phyloP scores from a whole-genome alignment of 2,797 vertebrate species.

The Pseudochaenichthys georgianus region DNA sequence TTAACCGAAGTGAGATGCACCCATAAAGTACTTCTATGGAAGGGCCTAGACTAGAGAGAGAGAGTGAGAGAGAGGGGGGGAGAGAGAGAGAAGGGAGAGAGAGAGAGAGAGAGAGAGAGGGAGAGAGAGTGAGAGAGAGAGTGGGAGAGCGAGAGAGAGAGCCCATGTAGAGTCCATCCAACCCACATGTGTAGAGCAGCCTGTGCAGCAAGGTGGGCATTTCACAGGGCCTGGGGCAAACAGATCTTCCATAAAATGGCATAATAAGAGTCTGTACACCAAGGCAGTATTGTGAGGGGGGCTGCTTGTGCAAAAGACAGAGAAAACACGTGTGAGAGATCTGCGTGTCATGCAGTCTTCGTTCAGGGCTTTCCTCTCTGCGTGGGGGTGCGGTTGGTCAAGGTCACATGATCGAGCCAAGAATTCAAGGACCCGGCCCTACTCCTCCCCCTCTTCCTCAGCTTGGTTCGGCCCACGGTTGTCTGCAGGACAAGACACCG shows the following conservation, averaged over 20 bases:
- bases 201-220: constrained; percentile 16
- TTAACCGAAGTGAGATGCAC: no score
- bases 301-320: not conserved
- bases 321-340: constrained; percentile 12
- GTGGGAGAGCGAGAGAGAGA: not conserved
- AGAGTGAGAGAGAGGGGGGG: no score
- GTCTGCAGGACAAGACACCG: constrained; percentile 50
- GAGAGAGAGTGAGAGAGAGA: no score
- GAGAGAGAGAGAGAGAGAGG: no score
- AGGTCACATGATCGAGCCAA: constrained; percentile 42
- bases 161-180: not conserved
- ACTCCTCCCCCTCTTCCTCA: constrained; percentile 10
- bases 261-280: not conserved
- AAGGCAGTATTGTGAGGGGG: not conserved
- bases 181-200: constrained; percentile 21
- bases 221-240: constrained; percentile 26
- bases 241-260: constrained; percentile 15
- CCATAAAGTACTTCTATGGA: constrained; percentile 14
- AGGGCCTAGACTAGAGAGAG: not conserved
- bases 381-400: constrained; percentile 6
- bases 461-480: constrained; percentile 46
- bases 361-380: constrained; percentile 50
- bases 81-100: no score
- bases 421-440: constrained; percentile 47
- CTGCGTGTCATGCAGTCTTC: constrained; percentile 24